phyloP scores from a whole-genome alignment of 2,113 vertebrate species.

The Dipodomys spectabilis region DNA sequence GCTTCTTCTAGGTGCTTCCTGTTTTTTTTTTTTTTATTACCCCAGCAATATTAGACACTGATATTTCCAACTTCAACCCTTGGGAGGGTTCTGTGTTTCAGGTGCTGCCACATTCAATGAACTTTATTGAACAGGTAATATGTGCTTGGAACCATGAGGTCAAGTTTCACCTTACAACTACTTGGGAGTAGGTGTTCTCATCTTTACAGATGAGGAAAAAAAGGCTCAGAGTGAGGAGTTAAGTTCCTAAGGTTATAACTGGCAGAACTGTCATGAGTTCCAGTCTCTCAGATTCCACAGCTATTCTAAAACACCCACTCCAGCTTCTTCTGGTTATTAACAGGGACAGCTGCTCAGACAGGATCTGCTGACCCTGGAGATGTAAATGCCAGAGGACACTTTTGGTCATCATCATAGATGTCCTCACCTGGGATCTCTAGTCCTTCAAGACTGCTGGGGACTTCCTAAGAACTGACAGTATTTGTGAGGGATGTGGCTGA shows the following conservation, averaged over 20 bases:
- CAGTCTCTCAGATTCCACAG: not conserved
- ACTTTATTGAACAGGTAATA: slow-evolving; percentile 11
- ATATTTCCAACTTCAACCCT: not conserved
- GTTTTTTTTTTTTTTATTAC: not conserved
- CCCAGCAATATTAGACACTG: not conserved
- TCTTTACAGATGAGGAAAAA: not conserved
- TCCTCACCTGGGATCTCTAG: too few species aligned
- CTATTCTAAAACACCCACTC: not conserved
- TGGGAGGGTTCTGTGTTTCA: not conserved
- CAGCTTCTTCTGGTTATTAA: not conserved
- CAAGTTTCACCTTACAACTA: not conserved
- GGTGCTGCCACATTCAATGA: not conserved
- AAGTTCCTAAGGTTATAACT: not conserved
- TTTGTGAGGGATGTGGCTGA: not conserved
- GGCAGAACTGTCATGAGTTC: not conserved
- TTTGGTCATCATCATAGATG: not conserved
- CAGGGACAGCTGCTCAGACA: not conserved
- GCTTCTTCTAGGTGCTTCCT: not conserved
- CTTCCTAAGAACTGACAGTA: too few species aligned
- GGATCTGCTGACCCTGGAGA: not conserved
- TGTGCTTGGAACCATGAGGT: not conserved
- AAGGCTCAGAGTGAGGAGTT: not conserved
- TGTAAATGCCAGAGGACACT: not conserved
- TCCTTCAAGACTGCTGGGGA: too few species aligned
- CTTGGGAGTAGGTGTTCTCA: not conserved